These are phyloP conservation scores for Caretta caretta DNA, from an alignment of 2,113 vertebrate species.

Conservation along the genomic window DNA sequence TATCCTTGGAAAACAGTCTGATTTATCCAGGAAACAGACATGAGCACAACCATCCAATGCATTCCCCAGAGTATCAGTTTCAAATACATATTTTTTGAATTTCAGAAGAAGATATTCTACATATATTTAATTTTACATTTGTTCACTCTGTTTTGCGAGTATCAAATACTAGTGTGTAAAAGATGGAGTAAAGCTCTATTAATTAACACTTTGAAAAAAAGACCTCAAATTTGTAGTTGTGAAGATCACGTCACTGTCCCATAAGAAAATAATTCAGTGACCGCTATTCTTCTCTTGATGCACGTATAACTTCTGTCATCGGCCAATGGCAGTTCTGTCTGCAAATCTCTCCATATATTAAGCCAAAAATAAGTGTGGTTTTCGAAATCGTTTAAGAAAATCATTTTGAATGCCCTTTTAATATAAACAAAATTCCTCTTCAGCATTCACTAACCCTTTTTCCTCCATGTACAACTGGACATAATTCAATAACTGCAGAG, in stretches of 20 bases:
- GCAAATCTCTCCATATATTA: neutral
- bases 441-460: neutral
- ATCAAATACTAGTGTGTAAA: neutral
- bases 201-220: neutral
- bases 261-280: neutral
- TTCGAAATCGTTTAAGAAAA: neutral
- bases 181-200: neutral
- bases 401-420: neutral
- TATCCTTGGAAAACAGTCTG: neutral
- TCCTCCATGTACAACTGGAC: neutral
- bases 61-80: neutral
- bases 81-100: neutral
- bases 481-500: neutral
- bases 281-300: neutral
- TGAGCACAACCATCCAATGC: rapidly evolving
- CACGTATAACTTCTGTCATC: neutral
- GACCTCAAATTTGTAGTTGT: neutral
- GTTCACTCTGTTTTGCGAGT: neutral
- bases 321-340: neutral
- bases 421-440: neutral
- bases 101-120: neutral
- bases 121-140: neutral
- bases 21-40: neutral
- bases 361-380: neutral
- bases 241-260: neutral